phyloP scores from a whole-genome alignment of 1,140 invertebrate genomes.

The Lanistes nyassanus region DNA sequence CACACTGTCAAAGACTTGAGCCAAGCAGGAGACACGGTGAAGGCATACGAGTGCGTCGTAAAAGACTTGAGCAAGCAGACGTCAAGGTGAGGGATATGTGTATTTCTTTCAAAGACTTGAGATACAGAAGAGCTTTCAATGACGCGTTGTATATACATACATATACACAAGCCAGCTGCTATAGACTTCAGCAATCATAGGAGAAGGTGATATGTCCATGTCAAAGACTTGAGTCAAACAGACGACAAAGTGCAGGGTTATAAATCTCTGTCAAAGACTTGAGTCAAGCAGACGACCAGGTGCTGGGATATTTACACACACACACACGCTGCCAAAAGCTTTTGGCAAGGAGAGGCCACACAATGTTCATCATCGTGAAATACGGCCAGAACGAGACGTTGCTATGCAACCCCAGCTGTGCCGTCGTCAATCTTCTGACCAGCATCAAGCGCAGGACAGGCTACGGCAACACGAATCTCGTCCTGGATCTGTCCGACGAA shows the following conservation, averaged over 20 bases:
- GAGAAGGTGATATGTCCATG: no score
- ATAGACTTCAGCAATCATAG: no score
- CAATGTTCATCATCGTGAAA: slow-evolving; percentile 63
- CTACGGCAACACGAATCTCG: slow-evolving; percentile 51
- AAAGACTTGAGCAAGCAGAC: no score
- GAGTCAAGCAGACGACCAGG: neutral
- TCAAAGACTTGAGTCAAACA: no score
- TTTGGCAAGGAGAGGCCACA: neutral
- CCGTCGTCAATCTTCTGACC: slow-evolving; percentile 58
- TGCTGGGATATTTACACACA: neutral
- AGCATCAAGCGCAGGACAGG: slow-evolving; percentile 58
- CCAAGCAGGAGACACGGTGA: no score
- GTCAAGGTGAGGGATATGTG: no score
- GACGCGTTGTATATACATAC: no score
- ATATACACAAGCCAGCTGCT: no score
- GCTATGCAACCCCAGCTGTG: slow-evolving; percentile 59
- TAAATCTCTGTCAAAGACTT: neutral
- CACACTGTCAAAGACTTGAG: no score
- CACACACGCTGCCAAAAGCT: neutral
- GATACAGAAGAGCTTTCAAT: no score
- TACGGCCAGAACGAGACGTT: slow-evolving; percentile 60
- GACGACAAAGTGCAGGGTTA: neutral
- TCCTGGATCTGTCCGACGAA: slow-evolving; percentile 61
- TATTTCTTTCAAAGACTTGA: no score
- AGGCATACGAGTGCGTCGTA: no score